A percentile compares a stretch with the other conserved stretches of the same genome.
phyloP scores from a whole-genome alignment of 2,113 vertebrate species.

The Nicator chloris region DNA sequence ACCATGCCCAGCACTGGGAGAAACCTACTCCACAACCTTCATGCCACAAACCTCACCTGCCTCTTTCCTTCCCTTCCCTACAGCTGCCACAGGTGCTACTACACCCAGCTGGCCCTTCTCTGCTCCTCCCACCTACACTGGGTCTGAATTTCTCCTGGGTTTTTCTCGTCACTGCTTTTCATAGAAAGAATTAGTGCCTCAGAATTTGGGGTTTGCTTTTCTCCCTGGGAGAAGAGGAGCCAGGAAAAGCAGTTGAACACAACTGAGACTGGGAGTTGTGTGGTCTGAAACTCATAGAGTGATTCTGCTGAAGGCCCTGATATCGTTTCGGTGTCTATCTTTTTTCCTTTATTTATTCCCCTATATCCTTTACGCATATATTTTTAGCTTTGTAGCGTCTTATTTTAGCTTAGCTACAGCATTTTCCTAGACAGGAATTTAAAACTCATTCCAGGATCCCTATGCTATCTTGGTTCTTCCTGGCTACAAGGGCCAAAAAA shows the following conservation, averaged over 20 bases:
- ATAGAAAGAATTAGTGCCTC: not conserved
- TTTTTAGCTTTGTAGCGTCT: not conserved
- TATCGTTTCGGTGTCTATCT: not conserved
- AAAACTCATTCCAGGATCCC: not conserved
- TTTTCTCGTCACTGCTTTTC: not conserved
- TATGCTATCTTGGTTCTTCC: not conserved
- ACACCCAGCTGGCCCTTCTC: not conserved
- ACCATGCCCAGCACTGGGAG: rapidly evolving
- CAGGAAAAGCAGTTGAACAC: rapidly evolving
- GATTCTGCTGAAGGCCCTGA: not conserved
- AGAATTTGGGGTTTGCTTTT: rapidly evolving
- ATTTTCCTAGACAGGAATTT: not conserved
- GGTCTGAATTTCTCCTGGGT: rapidly evolving
- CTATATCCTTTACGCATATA: not conserved
- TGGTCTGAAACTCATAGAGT: rapidly evolving
- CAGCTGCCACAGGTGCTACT: not conserved
- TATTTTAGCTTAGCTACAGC: not conserved
- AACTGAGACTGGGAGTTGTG: rapidly evolving
- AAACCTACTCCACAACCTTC: rapidly evolving
- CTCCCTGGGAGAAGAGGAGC: rapidly evolving
- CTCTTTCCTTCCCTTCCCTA: not conserved
- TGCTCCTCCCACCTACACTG: not conserved
- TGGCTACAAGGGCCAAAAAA: not conserved
- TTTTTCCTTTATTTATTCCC: not conserved
- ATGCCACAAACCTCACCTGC: too few relatives aligned